Conservation (phyloP, 2,888 invertebrate genomes). For the Tetragnatha montana region DNA sequence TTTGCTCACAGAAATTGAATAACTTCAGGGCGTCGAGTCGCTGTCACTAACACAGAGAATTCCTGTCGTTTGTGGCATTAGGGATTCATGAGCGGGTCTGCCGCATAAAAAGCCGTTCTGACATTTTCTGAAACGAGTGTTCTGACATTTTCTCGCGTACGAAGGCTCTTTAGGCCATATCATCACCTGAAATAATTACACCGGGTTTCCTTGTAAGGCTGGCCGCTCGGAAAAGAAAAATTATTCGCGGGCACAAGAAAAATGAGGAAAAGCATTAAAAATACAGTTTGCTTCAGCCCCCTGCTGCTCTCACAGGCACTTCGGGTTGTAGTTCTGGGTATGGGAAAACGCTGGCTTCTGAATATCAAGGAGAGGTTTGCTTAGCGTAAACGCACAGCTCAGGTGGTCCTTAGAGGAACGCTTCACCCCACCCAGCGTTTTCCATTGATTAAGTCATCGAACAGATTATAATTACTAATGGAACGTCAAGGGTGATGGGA, state of each 20-base stretch:
- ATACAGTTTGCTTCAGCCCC: constrained; percentile 33
- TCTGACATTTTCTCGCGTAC: constrained; percentile 35
- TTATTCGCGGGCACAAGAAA: constrained; percentile 26
- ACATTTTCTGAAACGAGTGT: background rate
- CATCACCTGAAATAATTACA: constrained; percentile 51
- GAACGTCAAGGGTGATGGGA: constrained; percentile 1
- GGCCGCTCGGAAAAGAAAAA: constrained; percentile 8
- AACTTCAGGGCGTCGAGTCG: constrained; percentile 5
- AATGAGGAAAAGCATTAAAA: constrained; percentile 37
- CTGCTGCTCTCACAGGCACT: constrained; percentile 36
- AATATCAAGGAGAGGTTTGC: constrained; percentile 48
- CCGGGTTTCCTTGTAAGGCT: constrained; percentile 36
- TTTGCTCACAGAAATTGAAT: constrained; percentile 25
- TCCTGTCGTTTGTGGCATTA: constrained; percentile 8
- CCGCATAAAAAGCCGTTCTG: background rate
- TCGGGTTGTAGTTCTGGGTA: constrained; percentile 3
- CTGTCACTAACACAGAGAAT: constrained; percentile 19
- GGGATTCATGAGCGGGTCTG: constrained; percentile 45
- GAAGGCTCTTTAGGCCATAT: constrained; percentile 16
- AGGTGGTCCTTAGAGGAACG: constrained; percentile 42
- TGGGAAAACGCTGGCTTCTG: constrained; percentile 15
- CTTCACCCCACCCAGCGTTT: constrained; percentile 55
- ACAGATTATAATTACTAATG: constrained; percentile 38
- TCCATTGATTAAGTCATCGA: constrained; percentile 60
- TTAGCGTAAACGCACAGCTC: constrained; percentile 12